Conservation (phyloP, 37 sponge, comb jelly and placozoan genomes). For the Bolinopsis microptera region DNA sequence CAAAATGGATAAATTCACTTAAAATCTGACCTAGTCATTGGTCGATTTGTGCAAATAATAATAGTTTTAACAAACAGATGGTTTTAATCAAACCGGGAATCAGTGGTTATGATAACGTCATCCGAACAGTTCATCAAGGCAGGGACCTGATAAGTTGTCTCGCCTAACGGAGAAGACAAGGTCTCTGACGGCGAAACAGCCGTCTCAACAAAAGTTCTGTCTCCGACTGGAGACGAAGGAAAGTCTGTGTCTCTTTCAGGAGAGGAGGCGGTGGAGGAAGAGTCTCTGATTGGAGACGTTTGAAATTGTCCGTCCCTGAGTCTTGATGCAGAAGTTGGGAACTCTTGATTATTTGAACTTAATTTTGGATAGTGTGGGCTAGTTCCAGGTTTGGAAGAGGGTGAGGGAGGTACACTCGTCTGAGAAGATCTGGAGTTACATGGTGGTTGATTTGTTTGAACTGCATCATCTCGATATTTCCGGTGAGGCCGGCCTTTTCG, state of each 20-base stretch:
- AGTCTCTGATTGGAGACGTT: background rate
- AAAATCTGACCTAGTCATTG: too few species aligned
- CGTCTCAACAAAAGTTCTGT: background rate
- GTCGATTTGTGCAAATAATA: too few species aligned
- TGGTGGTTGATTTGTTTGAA: background rate
- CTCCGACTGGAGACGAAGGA: background rate
- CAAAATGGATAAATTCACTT: too few species aligned
- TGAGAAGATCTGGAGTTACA: background rate
- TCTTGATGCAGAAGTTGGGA: background rate
- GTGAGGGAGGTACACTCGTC: background rate
- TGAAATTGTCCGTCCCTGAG: background rate
- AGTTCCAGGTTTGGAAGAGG: background rate
- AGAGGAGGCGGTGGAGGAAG: too few species aligned
- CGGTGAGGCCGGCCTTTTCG: slow-evolving; percentile 13
- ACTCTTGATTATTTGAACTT: background rate
- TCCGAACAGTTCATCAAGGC: background rate
- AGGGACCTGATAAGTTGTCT: background rate
- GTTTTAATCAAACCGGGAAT: background rate
- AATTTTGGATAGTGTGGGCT: too few species aligned
- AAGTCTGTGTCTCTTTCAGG: background rate
- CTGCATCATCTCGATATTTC: background rate
- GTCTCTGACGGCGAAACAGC: background rate
- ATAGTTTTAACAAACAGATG: too few species aligned
- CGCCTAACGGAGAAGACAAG: background rate
- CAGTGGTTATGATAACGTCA: background rate